A percentile compares a stretch with the other conserved stretches of the same genome.
Evolutionary conservation across 2,113 vertebrate genomes (phyloP).

Genomic region (Leptodactylus fuscus): DNA sequence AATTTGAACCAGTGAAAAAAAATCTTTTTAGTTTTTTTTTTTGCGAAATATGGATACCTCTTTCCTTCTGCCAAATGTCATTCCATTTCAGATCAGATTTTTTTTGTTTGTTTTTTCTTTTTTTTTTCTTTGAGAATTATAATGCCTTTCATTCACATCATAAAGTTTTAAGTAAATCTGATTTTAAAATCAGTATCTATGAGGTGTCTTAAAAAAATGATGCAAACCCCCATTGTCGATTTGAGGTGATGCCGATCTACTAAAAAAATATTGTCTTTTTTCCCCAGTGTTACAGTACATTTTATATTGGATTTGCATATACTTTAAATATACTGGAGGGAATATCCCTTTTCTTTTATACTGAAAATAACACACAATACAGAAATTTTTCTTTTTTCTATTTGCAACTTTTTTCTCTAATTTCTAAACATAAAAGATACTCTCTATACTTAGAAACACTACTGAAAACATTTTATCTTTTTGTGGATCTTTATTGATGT

Average conservation of each 20-base stretch:
- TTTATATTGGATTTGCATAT: slow-evolving; percentile 58
- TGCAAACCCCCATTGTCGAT: slow-evolving; percentile 59
- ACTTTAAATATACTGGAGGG: slow-evolving; percentile 52
- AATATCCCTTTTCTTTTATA: slow-evolving; percentile 54
- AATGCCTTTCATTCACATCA: slow-evolving; percentile 56
- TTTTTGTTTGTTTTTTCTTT: neutral
- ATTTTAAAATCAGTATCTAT: slow-evolving; percentile 42
- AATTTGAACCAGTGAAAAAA: slow-evolving; percentile 73
- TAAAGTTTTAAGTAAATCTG: slow-evolving; percentile 37
- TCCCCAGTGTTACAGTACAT: slow-evolving; percentile 56
- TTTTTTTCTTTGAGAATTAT: slow-evolving; percentile 61
- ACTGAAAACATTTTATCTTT: slow-evolving; percentile 83
- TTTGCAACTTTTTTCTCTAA: slow-evolving; percentile 59
- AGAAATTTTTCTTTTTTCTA: slow-evolving; percentile 55
- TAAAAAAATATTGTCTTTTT: slow-evolving; percentile 59
- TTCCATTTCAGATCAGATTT: slow-evolving; percentile 47
- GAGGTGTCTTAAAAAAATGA: slow-evolving; percentile 61
- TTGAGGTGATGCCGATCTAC: slow-evolving; percentile 54
- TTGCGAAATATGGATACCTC: slow-evolving; percentile 63
- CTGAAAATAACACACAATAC: slow-evolving; percentile 55
- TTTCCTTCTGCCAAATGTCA: neutral
- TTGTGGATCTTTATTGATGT: slow-evolving; percentile 98
- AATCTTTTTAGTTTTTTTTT: slow-evolving; percentile 63
- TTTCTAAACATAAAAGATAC: slow-evolving; percentile 65
- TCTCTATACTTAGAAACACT: slow-evolving; percentile 72